These are phyloP conservation scores for Apolygus lucorum DNA, from an alignment of 1,140 invertebrate genomes.

Conservation along the genomic window DNA sequence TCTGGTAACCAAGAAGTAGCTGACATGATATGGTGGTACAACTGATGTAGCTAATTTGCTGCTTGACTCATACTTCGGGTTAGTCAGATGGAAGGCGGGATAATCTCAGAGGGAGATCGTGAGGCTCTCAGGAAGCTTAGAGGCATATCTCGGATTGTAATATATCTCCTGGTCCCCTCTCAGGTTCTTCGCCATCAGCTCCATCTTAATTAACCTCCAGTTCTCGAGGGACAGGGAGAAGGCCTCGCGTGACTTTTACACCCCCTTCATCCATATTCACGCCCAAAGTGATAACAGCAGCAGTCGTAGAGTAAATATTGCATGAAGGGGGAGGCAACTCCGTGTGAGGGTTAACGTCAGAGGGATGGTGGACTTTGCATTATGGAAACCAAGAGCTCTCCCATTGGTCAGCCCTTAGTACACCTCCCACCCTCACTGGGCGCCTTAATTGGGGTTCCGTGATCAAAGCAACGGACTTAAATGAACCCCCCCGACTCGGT, in stretches of 20 bases:
- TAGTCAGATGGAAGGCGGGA: neutral
- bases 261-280: constrained; percentile 18
- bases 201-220: constrained; percentile 15
- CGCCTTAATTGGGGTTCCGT: neutral
- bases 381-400: constrained; percentile 2
- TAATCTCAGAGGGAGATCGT: neutral
- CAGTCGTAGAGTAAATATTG: constrained; percentile 12
- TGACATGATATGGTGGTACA: too few species aligned
- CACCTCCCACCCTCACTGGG: neutral
- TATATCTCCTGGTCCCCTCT: constrained; percentile 4
- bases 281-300: constrained; percentile 9
- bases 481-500: neutral
- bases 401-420: constrained; percentile 14
- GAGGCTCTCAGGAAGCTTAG: neutral
- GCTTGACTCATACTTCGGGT: too few species aligned
- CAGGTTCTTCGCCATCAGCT: neutral
- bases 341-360: too few species aligned
- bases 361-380: neutral
- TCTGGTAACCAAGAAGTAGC: too few species aligned
- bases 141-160: neutral
- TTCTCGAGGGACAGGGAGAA: neutral
- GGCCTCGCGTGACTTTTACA: constrained; percentile 5
- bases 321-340: constrained; percentile 5
- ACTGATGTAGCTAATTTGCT: too few species aligned
- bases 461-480: constrained; percentile 1